Base-by-base conservation (phyloP, 1,140 invertebrate species). In the Heliconius congener region DNA sequence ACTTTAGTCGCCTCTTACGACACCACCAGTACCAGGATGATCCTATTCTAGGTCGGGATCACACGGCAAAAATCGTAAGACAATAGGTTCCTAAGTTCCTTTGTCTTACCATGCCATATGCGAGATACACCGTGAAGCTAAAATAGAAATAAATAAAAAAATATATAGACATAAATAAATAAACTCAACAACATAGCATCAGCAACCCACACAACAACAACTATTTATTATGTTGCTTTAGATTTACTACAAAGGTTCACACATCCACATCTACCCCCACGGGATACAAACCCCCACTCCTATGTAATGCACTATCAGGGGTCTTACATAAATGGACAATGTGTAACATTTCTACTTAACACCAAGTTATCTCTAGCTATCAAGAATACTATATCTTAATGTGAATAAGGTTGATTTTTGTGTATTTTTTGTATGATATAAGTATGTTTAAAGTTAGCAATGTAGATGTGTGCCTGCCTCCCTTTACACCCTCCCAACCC, bases 281-380 rank as follows among this genome's bases (percentile, higher is more conserved):
- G 66, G 42, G 52, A 57, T 71, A 79, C 71, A 83, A 86, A 52
- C 52, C 79, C 82, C 84, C 81, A 77, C 84, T 84, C 74, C 81
- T 60, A 73, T 81, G 82, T 84, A 83, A 88, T 91, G 85, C 85
- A 88, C 85, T 88, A 86, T 87, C 86, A 88, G 81, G 81, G 90
- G 71, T 90, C 91, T 87, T 88, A 84, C 81, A 86, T 85, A 87
- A 88, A 86, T 91, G 90, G 90, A 88, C 86, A 88, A 87, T 85
- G 82, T 86, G 84, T 85, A 83, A 85, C 85, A 83, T 81, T 84
- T 83, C 82, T 75, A 77, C 74, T 81, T 80, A 84, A 76, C 76
- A 80, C 83, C 34, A 84, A 79, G 3, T 82, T 84, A 55, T 60
- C 27, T 72, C 34, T 84, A 78, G 1, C 37, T 1, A 18, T 13